These are phyloP conservation scores for Actinostola sp. DNA, from an alignment of 92 coral and sea anemone species.

Conservation along the genomic window DNA sequence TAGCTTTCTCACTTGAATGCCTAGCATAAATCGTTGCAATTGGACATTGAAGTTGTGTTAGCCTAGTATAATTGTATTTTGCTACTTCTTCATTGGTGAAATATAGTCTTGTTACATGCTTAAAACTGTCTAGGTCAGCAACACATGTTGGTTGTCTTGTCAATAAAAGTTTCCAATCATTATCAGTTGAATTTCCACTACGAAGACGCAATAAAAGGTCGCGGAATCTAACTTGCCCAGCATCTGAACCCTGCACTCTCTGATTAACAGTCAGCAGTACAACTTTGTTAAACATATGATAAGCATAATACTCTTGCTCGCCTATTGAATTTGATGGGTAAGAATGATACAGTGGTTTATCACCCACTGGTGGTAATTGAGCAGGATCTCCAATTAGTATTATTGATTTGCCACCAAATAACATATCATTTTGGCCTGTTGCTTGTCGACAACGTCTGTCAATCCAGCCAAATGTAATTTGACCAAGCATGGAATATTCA, in stretches of 20 bases:
- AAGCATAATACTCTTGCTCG: no score
- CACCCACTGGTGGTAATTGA: slow-evolving; percentile 70
- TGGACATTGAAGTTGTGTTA: slow-evolving; percentile 21
- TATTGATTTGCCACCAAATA: slow-evolving; percentile 70
- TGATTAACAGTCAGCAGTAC: no score
- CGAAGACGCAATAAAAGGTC: no score
- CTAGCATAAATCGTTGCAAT: slow-evolving; percentile 34
- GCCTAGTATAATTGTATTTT: slow-evolving; percentile 18
- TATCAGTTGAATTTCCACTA: slow-evolving; percentile 2
- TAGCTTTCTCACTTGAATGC: slow-evolving; percentile 31
- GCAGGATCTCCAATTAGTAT: slow-evolving; percentile 68
- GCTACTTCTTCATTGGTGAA: slow-evolving; percentile 27
- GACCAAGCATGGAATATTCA: slow-evolving; percentile 76
- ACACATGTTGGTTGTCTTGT: slow-evolving; percentile 40
- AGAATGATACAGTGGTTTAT: slow-evolving; percentile 62
- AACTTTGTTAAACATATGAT: no score
- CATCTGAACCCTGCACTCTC: no score
- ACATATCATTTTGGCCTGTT: slow-evolving; percentile 37
- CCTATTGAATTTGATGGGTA: no score
- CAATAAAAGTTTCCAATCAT: slow-evolving; percentile 32
- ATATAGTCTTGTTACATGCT: slow-evolving; percentile 18
- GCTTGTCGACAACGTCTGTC: slow-evolving; percentile 67
- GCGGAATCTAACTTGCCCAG: no score
- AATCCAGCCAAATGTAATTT: slow-evolving; percentile 65
- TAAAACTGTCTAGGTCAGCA: slow-evolving; percentile 8